Evolutionary conservation across 2,888 invertebrate genomes (phyloP).

Genomic region (Amitus sp.): DNA sequence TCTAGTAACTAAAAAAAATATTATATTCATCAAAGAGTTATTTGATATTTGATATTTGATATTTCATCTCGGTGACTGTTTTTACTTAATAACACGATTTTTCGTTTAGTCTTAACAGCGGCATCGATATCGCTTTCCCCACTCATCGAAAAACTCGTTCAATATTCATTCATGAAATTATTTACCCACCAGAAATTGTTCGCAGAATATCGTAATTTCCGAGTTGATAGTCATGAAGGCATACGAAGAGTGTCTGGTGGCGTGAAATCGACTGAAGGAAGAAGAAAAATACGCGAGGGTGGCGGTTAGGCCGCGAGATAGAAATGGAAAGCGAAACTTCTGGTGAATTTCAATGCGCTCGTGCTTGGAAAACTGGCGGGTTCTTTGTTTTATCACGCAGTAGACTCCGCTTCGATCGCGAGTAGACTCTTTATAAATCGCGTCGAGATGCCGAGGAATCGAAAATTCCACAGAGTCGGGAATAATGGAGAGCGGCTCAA

Average conservation of each 20-base stretch:
- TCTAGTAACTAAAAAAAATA: too few relatives aligned
- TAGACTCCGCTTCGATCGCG: slow-evolving; percentile 29
- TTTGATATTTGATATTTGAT: too few relatives aligned
- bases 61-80: too few relatives aligned
- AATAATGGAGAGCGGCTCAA: neutral
- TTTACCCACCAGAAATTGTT: neutral
- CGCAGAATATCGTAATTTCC: slow-evolving; percentile 18
- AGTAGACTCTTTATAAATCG: slow-evolving; percentile 13
- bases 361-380: slow-evolving; percentile 58
- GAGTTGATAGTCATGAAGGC: slow-evolving; percentile 25
- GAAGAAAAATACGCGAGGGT: slow-evolving; percentile 33
- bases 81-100: too few relatives aligned
- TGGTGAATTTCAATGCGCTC: slow-evolving; percentile 63
- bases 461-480: slow-evolving; percentile 18
- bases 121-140: too few relatives aligned
- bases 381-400: slow-evolving; percentile 34
- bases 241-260: slow-evolving; percentile 23
- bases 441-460: slow-evolving; percentile 15
- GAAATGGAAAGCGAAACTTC: slow-evolving; percentile 64
- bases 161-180: neutral
- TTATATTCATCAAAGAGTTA: too few relatives aligned
- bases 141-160: neutral
- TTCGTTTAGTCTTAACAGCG: too few relatives aligned
- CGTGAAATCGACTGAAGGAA: slow-evolving; percentile 22
- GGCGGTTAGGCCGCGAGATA: slow-evolving; percentile 50